These are phyloP conservation scores for Chrysogorgia sp. DNA, from an alignment of 92 coral and sea anemone genomes.

Conservation along the genomic window DNA sequence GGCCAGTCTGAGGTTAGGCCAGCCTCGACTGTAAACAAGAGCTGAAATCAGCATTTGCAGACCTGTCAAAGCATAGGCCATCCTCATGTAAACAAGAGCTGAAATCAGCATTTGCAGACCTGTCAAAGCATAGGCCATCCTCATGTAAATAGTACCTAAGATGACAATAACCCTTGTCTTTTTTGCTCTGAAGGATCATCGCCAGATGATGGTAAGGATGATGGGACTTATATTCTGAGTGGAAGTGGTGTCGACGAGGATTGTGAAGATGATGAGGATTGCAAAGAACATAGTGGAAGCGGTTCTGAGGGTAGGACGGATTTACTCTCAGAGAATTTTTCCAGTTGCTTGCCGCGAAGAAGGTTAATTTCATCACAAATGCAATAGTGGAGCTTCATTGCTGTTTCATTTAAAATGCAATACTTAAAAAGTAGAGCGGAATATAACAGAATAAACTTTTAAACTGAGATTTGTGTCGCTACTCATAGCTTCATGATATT, in stretches of 20 bases:
- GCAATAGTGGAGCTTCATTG: not conserved
- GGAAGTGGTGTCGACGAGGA: slow-evolving; percentile 35
- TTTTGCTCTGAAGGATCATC: not conserved
- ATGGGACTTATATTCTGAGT: not conserved
- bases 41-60: no score
- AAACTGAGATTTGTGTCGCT: no score
- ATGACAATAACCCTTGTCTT: not conserved
- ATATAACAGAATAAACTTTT: no score
- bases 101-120: no score
- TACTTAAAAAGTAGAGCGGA: no score
- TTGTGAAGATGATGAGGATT: slow-evolving; percentile 65
- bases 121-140: no score
- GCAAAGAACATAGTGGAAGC: slow-evolving; percentile 36
- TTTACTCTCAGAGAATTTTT: not conserved
- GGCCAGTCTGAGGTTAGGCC: no score
- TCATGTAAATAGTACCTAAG: not conserved
- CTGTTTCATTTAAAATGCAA: no score
- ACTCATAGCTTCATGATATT: no score
- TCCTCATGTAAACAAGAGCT: no score
- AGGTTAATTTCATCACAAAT: not conserved
- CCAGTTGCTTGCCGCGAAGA: not conserved
- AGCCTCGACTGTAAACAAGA: no score
- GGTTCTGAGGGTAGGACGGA: slow-evolving; percentile 1
- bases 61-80: no score
- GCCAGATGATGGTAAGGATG: slow-evolving; percentile 6